phyloP scores from a whole-genome alignment of 2,888 invertebrate genomes.

The Orchesella flavescens region DNA sequence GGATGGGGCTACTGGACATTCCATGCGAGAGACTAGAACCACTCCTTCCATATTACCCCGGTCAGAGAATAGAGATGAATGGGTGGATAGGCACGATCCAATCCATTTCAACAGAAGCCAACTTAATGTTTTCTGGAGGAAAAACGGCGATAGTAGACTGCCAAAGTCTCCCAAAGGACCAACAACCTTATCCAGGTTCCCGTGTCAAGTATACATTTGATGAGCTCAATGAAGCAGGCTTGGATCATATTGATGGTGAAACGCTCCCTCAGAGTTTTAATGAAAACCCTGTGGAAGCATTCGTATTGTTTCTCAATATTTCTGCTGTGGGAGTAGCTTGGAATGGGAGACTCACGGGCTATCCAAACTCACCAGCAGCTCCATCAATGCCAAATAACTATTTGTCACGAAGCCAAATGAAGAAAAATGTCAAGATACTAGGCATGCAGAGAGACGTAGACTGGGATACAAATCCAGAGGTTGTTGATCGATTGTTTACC shows the following conservation, averaged over 20 bases:
- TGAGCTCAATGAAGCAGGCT: conserved; percentile 15
- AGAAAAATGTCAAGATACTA: conserved; percentile 11
- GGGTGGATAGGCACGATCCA: conserved; percentile 47
- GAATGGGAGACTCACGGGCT: conserved; percentile 7
- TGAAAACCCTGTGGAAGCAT: conserved; percentile 2
- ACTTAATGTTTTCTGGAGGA: conserved; percentile 36
- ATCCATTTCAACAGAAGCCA: conserved; percentile 13
- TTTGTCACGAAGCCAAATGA: conserved; percentile 4
- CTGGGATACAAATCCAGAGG: conserved; percentile 28
- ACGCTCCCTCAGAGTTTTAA: conserved; percentile 3
- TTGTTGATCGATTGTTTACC: not conserved
- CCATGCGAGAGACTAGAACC: conserved; percentile 46
- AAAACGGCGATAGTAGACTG: conserved; percentile 23
- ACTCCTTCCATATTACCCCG: conserved; percentile 36
- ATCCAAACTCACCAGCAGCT: not conserved
- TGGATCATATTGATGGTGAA: conserved; percentile 2
- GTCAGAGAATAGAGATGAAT: conserved; percentile 36
- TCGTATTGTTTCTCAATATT: conserved; percentile 35
- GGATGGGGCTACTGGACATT: conserved; percentile 37
- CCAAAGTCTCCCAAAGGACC: not conserved
- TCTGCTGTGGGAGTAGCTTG: conserved; percentile 15
- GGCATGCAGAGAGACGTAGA: conserved; percentile 28
- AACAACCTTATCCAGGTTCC: conserved; percentile 31
- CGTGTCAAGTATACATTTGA: conserved; percentile 25
- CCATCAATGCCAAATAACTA: not conserved